Conservation (phyloP, 2,797 vertebrate species). For the Neomorphus geoffroyi region DNA sequence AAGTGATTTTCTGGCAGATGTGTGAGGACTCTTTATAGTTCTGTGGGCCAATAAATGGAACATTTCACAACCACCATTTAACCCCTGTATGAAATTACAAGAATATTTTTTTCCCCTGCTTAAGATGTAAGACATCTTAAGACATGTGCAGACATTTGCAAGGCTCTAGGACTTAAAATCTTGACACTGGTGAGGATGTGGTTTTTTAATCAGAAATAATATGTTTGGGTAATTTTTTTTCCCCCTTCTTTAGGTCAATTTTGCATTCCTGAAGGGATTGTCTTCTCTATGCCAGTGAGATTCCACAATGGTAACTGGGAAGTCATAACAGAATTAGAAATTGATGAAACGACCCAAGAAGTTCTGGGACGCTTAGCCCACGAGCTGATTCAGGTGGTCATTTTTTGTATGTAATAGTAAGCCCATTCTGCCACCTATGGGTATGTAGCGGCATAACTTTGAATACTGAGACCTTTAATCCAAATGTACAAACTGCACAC, state of each 20-base stretch:
- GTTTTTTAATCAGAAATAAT: neutral
- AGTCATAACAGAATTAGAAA: conserved; percentile 68
- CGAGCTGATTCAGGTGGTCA: conserved; percentile 82
- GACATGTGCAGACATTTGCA: too few relatives aligned
- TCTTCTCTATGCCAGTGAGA: conserved; percentile 88
- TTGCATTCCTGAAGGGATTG: conserved; percentile 79
- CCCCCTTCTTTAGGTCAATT: conserved; percentile 77
- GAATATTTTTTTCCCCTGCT: neutral
- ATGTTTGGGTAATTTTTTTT: neutral
- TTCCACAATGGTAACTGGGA: conserved; percentile 83
- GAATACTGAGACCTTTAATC: neutral
- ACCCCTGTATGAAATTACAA: neutral
- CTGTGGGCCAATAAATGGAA: neutral
- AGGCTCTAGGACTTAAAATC: neutral
- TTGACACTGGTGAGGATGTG: neutral
- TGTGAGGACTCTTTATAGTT: neutral
- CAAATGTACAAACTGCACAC: neutral
- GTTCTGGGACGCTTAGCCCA: conserved; percentile 70
- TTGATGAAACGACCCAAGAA: conserved; percentile 69
- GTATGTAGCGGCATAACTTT: neutral
- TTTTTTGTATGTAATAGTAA: neutral
- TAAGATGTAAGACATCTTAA: too few relatives aligned
- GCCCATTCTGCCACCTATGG: neutral
- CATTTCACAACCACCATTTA: neutral
- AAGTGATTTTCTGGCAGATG: neutral